Evolutionary conservation across 2,888 invertebrate genomes (phyloP), one percentile per base, ranked within the genome.

Genomic region (Willowsia nigromaculata): DNA sequence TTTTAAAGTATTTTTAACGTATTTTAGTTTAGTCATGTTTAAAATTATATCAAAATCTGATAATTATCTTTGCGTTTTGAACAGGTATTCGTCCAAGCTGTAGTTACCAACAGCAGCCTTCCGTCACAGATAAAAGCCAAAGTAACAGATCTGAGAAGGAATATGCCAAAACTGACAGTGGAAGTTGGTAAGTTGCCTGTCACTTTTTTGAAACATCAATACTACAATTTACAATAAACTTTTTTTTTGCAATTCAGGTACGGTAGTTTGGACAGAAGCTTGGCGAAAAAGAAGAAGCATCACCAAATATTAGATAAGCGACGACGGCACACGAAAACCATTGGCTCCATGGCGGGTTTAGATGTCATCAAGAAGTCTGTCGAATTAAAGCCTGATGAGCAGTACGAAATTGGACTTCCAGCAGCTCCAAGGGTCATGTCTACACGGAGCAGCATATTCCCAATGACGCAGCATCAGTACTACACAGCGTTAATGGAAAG

Each of bases 201-300:
- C 13, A 3, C 18, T 18, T 15, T 22, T 74, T 30, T 15, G 15
- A 65, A 65, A 65, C 15, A 65, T 4, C 5, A 30, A 65, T 5
- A 25, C 5, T 3, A 50, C 18, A 6, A n/a, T 18, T 53, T 6
- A 18, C 18, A 53, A n/a, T 53, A 5, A 7, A 25, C 25, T 7
- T 22, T 4, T 4, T 37, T 37, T 68, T 15, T 15, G 25, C 47
- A 3, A 27, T 74, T 25, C 4, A 95, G 95, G 92, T 95, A 95
- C 93, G 95, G 95, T 3, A 96, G 95, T 93, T 94, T 96, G 47
- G 95, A 96, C 93, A 94, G 95, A 22, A 92, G 92, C 71, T 50
- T 91, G 56, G 88, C 80, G 7, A 92, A 90, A 40, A 91, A 90
- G 82, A 92, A 91, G 65, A 91, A 91, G 56, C 82, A 91, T 22